Conservation (phyloP, 2,113 vertebrate species). For the Pimephales promelas region DNA sequence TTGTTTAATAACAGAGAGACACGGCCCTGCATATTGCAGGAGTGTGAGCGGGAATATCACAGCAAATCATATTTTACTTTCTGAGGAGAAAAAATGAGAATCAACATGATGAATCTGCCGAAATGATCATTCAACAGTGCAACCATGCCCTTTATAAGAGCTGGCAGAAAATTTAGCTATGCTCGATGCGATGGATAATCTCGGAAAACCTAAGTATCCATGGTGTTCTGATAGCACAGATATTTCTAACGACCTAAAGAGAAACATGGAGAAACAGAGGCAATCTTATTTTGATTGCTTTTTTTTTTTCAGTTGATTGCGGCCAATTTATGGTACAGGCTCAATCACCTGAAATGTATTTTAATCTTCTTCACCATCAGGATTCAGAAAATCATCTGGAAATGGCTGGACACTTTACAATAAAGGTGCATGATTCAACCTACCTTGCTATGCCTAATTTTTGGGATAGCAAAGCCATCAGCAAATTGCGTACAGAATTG, state of each 20-base stretch:
- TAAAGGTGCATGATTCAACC: not conserved
- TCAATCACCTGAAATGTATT: slow-evolving; percentile 5
- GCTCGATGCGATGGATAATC: slow-evolving; percentile 29
- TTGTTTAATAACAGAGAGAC: slow-evolving; percentile 47
- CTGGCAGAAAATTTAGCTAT: slow-evolving; percentile 32
- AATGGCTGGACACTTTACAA: not conserved
- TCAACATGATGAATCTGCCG: slow-evolving; percentile 24
- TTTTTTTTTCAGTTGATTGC: slow-evolving; percentile 36
- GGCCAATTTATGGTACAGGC: slow-evolving; percentile 18
- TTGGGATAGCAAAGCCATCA: slow-evolving; percentile 4
- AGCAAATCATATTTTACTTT: slow-evolving; percentile 46
- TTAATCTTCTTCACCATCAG: slow-evolving; percentile 15
- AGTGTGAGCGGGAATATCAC: slow-evolving; percentile 11
- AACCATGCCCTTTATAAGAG: slow-evolving; percentile 23
- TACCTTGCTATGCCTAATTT: not conserved
- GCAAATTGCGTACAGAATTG: not conserved
- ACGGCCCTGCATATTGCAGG: not conserved
- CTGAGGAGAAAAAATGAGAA: slow-evolving; percentile 23
- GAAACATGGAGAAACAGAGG: not conserved
- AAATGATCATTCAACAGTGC: slow-evolving; percentile 11
- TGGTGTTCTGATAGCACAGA: slow-evolving; percentile 26
- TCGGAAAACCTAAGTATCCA: slow-evolving; percentile 33
- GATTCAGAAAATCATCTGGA: not conserved
- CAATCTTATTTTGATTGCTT: slow-evolving; percentile 26
- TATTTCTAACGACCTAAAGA: slow-evolving; percentile 1